Conservation (phyloP, 2,113 vertebrate species). For the Ailurus styani region DNA sequence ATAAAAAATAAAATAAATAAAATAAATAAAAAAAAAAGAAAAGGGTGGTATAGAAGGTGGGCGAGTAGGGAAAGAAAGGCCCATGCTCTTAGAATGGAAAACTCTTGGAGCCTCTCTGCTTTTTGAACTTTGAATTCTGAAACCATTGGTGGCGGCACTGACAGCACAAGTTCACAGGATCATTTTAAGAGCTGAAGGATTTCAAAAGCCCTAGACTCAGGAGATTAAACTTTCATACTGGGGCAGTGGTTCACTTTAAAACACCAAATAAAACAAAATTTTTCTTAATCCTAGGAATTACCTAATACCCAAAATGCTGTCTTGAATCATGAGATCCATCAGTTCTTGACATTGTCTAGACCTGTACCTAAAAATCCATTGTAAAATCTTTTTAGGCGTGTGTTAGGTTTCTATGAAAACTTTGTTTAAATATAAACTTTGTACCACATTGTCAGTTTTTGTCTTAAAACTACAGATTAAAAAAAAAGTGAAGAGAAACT, state of each 20-base stretch:
- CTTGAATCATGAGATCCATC: constrained; percentile 59
- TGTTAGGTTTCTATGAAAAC: constrained; percentile 83
- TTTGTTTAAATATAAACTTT: constrained; percentile 84
- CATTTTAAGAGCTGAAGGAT: constrained; percentile 9
- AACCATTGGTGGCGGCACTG: constrained; percentile 38
- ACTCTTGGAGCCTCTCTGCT: not conserved
- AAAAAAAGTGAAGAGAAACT: not conserved
- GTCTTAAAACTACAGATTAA: constrained; percentile 89
- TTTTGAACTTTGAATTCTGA: constrained; percentile 42
- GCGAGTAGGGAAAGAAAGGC: not conserved
- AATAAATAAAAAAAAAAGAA: too few relatives aligned
- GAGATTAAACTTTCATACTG: constrained; percentile 53
- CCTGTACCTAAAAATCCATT: constrained; percentile 68
- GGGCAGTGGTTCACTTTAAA: constrained; percentile 52
- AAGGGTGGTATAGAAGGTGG: not conserved
- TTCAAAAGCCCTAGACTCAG: constrained; percentile 66
- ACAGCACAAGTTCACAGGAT: constrained; percentile 72
- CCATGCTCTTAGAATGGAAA: not conserved
- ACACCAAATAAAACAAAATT: constrained; percentile 8
- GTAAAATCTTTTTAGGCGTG: constrained; percentile 82
- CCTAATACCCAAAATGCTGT: constrained; percentile 56
- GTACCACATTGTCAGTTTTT: constrained; percentile 77
- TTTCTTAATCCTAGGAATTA: constrained; percentile 53
- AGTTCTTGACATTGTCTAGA: constrained; percentile 66
- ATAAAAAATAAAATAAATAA: too few relatives aligned